A percentile compares a stretch with the other conserved stretches of the same genome.
phyloP scores from a whole-genome alignment of 2,113 vertebrate species.

The Ptychochromis oligacanthus region DNA sequence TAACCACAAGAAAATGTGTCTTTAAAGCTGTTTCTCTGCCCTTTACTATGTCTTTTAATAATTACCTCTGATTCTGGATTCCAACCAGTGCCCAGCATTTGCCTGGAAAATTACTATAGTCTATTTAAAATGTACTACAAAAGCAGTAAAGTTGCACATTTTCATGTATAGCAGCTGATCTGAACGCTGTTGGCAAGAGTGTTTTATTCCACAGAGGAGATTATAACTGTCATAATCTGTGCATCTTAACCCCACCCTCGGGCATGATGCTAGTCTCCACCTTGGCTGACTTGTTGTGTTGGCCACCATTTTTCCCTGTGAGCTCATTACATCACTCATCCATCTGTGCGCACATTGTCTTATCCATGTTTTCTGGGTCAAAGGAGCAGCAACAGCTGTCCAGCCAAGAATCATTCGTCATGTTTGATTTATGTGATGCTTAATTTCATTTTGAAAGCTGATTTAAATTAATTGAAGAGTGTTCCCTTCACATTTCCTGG shows the following conservation, averaged over 20 bases:
- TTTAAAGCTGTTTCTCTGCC: background rate
- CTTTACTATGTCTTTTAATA: background rate
- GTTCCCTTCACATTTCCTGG: fast-evolving
- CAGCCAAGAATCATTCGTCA: fast-evolving
- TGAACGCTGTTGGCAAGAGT: background rate
- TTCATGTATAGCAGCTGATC: background rate
- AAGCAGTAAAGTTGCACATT: background rate
- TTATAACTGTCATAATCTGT: constrained; percentile 27
- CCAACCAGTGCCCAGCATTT: background rate
- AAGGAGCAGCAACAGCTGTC: background rate
- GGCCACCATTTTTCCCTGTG: background rate
- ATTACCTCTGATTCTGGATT: background rate
- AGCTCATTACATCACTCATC: constrained; percentile 6
- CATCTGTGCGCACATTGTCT: background rate
- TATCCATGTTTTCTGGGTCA: fast-evolving
- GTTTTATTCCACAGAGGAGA: constrained; percentile 12
- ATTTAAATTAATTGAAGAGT: background rate
- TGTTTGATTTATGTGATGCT: background rate
- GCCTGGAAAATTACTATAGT: background rate
- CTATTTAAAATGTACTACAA: background rate
- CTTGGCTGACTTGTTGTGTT: background rate
- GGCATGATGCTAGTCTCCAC: background rate
- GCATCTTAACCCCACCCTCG: background rate
- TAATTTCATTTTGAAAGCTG: background rate
- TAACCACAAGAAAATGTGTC: background rate